phyloP scores from a whole-genome alignment of 2,113 vertebrate genomes.

The Cyanoderma ruficeps region DNA sequence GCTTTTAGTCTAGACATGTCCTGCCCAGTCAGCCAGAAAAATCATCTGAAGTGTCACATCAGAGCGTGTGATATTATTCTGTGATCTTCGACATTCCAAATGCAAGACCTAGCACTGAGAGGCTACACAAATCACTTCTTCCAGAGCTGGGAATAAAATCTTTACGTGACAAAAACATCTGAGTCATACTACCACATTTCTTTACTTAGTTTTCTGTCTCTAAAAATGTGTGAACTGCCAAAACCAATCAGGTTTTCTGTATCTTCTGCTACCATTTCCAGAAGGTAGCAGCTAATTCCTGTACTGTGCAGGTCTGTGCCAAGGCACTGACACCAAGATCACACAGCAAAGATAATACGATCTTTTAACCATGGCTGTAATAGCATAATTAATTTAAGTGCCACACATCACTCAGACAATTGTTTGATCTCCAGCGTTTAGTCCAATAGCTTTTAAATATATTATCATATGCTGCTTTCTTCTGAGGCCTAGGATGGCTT shows the following conservation, averaged over 20 bases:
- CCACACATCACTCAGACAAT: background rate
- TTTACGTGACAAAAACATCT: background rate
- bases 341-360: background rate
- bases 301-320: background rate
- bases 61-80: accelerated
- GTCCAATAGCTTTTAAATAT: background rate
- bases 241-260: background rate
- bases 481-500: background rate
- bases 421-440: background rate
- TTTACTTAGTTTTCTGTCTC: background rate
- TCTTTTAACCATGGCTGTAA: background rate
- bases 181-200: background rate
- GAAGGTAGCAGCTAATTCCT: background rate
- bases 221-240: background rate
- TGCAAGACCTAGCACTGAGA: background rate
- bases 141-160: background rate
- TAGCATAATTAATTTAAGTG: background rate
- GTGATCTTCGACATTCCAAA: background rate
- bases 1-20: background rate
- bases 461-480: background rate
- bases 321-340: background rate
- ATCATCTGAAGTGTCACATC: background rate
- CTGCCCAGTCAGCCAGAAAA: constrained; percentile 17
- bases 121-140: background rate
- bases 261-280: background rate